Conservation (phyloP, 2,888 invertebrate species). For the Zygothrica quintamaculata region DNA sequence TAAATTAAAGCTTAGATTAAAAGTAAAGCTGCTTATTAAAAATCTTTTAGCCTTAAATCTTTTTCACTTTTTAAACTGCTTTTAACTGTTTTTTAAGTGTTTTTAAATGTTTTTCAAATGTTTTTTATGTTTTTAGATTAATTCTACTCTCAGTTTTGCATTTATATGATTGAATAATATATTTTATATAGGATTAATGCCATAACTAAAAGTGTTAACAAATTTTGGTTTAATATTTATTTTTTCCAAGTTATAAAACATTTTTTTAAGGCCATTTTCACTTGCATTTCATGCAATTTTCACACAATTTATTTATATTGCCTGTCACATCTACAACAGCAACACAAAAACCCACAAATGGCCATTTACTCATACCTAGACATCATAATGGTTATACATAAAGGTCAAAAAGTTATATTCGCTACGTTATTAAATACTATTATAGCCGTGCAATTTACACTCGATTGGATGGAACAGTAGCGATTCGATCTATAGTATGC, state of each 20-base stretch:
- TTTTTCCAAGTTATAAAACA: not conserved
- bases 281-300: constrained; percentile 42
- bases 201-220: not conserved
- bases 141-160: too few species aligned
- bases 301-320: constrained; percentile 42
- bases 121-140: too few species aligned
- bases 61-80: too few species aligned
- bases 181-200: too few species aligned
- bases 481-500: constrained; percentile 6
- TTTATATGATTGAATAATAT: too few species aligned
- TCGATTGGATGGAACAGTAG: constrained; percentile 65
- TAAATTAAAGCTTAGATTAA: too few species aligned
- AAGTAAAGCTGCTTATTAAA: too few species aligned
- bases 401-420: constrained; percentile 39
- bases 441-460: constrained; percentile 62
- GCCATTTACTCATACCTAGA: constrained; percentile 13
- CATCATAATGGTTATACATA: constrained; percentile 12
- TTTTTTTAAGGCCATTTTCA: constrained; percentile 45
- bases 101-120: too few species aligned
- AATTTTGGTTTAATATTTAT: not conserved
- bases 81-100: too few species aligned
- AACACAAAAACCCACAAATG: constrained; percentile 35
- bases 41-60: too few species aligned
- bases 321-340: constrained; percentile 26
- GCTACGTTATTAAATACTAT: constrained; percentile 69